Base-by-base conservation (phyloP, 2,888 invertebrate genomes). In the Pyrrhosoma nymphula region DNA sequence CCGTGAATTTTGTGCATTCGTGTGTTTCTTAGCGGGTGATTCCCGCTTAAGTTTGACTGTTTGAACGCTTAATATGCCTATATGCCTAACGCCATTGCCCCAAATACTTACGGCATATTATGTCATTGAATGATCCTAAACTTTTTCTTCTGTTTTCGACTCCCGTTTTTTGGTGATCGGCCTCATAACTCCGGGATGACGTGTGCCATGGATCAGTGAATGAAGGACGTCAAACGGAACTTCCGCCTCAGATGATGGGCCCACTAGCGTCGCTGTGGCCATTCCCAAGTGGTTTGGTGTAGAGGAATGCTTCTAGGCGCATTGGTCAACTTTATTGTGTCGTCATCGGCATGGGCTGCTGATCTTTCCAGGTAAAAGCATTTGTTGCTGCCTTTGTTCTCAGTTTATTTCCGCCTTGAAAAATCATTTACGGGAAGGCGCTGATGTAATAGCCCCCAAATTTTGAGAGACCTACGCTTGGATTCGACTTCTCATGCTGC, bases 401-500 rank as follows among this genome's bases (percentile, higher is more conserved):
- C 35, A 30, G 82, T 82, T 82, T 82, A 82, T 82, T 82, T 82
- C 82, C 82, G 82, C 82, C 18, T 82, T 35, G 82, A 82, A 18
- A 35, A 35, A 82, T 82, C 35, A 35, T 35, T 82, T 82, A 14
- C 35, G 26, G 30, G 14, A 35, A 6, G 30, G 14, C 35, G 0
- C 35, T 82, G 12, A 16, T 35, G 82, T 35, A 35, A 82, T 3
- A 82, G 30, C 12, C 0, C 12, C 30, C 30, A 82, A 35, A 35
- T 30, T 82, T 82, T 82, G 82, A 18, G 12, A 3, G 8, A 35
- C 18, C 30, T 35, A 35, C 30, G 82, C 35, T 82, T 35, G 16
- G 35, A n/a, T 69, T 23, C 69, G 12, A 12, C 69, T 35, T 30
- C 30, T 14, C n/a, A 20, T 60, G 82, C 16, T 18, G 16, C 26